A percentile compares a stretch with the other conserved stretches of the same genome.
Evolutionary conservation across 2,797 vertebrate genomes (phyloP).

Genomic region (Pipistrellus pipistrellus): DNA sequence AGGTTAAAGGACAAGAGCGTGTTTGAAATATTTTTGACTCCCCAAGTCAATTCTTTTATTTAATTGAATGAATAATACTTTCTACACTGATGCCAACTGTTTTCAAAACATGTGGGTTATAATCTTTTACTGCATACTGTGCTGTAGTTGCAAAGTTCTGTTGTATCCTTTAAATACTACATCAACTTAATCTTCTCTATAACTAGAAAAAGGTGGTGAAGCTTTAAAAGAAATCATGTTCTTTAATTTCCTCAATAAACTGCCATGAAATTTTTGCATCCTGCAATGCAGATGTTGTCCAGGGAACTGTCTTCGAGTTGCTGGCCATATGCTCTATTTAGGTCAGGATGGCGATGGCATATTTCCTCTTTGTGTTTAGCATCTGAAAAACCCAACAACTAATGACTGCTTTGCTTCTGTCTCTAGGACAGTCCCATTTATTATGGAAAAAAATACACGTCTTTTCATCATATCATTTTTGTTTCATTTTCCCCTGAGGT

Average conservation of each 20-base stretch:
- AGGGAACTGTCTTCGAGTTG: neutral
- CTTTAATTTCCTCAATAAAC: neutral
- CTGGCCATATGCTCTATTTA: neutral
- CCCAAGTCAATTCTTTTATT: constrained; percentile 28
- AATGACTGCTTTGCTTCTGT: neutral
- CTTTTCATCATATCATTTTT: constrained; percentile 15
- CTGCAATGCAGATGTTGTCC: neutral
- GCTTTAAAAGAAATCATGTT: neutral
- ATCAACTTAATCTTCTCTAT: neutral
- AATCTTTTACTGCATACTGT: neutral
- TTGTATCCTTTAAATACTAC: neutral
- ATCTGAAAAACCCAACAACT: neutral
- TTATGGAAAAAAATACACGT: neutral
- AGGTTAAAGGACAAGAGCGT: neutral
- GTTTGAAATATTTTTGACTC: constrained; percentile 16
- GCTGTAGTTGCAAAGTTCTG: neutral
- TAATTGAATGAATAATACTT: constrained; percentile 20
- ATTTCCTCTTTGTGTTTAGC: neutral
- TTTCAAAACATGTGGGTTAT: neutral
- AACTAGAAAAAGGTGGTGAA: neutral
- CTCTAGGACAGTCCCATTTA: neutral
- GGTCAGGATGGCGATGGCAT: neutral
- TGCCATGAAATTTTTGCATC: neutral
- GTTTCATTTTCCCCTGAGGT: neutral
- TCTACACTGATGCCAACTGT: neutral